Percentiles rank a stretch among this genome's conserved stretches.
phyloP scores from a whole-genome alignment of 1,140 invertebrate species.

The Solenopsis fugax region DNA sequence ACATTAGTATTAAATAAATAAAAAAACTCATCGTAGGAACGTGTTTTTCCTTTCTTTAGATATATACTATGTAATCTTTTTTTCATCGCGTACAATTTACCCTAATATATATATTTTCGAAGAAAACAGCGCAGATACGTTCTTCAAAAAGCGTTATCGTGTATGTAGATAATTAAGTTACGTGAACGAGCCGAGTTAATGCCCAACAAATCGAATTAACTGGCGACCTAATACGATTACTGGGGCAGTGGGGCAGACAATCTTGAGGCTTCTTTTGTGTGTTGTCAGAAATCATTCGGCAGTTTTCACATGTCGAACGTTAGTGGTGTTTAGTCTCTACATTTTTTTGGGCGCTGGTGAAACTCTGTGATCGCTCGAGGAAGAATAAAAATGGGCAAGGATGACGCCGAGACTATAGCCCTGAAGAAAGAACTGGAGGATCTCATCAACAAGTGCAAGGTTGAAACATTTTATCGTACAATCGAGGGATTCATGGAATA shows the following conservation, averaged over 20 bases:
- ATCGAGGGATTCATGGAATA: neutral
- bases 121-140: neutral
- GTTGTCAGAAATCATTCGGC: conserved; percentile 75
- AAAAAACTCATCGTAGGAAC: neutral
- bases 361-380: neutral
- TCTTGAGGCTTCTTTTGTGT: conserved; percentile 81
- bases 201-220: conserved; percentile 84
- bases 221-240: conserved; percentile 85
- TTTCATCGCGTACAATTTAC: neutral
- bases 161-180: conserved; percentile 83
- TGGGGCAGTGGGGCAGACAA: conserved; percentile 81
- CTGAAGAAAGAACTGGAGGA: conserved; percentile 93
- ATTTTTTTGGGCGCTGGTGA: neutral
- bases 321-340: conserved; percentile 68
- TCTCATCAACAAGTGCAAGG: conserved; percentile 91
- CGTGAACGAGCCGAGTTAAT: conserved; percentile 78
- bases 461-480: conserved; percentile 73
- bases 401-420: conserved; percentile 91
- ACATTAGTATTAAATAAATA: neutral
- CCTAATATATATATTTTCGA: neutral
- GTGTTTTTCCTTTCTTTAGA: neutral
- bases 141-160: conserved; percentile 50
- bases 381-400: conserved; percentile 88
- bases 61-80: neutral
- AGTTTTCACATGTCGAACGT: conserved; percentile 71